Base-by-base conservation (phyloP, 2,888 invertebrate species). In the Bibio marci region DNA sequence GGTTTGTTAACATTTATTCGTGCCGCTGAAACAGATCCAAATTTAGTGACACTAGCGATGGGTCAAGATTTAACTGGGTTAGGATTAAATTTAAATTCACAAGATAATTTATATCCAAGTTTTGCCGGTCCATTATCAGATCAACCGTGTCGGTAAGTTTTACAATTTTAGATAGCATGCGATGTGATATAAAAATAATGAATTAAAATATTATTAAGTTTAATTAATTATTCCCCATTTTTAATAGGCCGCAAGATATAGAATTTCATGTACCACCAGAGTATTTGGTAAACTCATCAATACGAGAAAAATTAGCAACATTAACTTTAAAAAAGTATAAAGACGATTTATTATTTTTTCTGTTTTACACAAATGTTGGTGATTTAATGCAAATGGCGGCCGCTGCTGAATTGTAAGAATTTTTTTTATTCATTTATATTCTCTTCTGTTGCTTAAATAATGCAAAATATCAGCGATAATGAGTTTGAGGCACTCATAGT, bases 91-190 rank as follows among this genome's bases (percentile, higher is more conserved):
- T 78, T 98, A 59, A 97, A 97, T 66, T 91, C 94, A 51, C 87
- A 92, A 45, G 97, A 97, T 69, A 88, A 90, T 67, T 73, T 98
- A 52, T 95, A 95, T 71, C 90, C 91, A 59, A 94, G 88, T 54
- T 98, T 98, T 66, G 94, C 91, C 55, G 98, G 97, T 45, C 98
- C 98, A 13, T 98, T 95, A 91, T 87, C 92, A 56, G 97, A 97
- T 62, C 80, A 83, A 59, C 91, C 97, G 39, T 92, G 94, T 71
- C 70, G 73, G 73, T 72, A 50, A 39, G 43, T 38, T 27, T 31
- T 25, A 8, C 7, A 18, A 18, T 18, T 33, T 19, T 17, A 5
- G 25, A 26, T 8, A 26, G 6, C 10, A 8, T 10, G 26, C 26
- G 4, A 15, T 22, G 14, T 5, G 10, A 15, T 6, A 32, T 17